These are phyloP conservation scores for Acronicta leporina DNA, from an alignment of 2,888 invertebrate species.

Conservation along the genomic window DNA sequence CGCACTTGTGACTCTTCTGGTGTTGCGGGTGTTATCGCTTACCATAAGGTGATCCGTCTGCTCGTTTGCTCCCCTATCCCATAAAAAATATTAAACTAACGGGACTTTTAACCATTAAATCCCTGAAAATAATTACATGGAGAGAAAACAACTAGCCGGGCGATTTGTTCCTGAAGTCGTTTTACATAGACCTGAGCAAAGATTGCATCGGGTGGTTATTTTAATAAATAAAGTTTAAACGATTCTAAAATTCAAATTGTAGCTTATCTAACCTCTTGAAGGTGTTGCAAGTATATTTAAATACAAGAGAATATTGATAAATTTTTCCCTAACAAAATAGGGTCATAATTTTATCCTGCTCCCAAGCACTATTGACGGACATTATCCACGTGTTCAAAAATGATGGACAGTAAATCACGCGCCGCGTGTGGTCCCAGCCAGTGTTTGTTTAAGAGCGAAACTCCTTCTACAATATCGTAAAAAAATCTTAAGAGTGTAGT, in stretches of 20 bases:
- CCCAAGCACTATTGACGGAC: constrained; percentile 46
- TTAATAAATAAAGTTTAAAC: no score
- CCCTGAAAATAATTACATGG: constrained; percentile 4
- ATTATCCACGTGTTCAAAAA: constrained; percentile 46
- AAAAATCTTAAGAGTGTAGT: constrained; percentile 51
- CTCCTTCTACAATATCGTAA: constrained; percentile 64
- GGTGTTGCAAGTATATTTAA: neutral
- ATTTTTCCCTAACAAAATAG: constrained; percentile 16
- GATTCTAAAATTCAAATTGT: no score
- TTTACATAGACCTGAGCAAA: no score
- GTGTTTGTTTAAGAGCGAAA: constrained; percentile 62
- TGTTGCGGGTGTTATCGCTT: no score
- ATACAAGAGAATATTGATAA: constrained; percentile 3
- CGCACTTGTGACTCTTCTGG: no score
- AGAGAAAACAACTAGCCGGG: neutral
- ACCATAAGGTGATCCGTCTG: no score
- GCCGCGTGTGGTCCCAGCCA: constrained; percentile 71
- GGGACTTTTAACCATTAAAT: constrained; percentile 17
- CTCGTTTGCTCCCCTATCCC: no score
- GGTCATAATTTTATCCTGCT: constrained; percentile 32
- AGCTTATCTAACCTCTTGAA: neutral
- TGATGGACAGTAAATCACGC: constrained; percentile 62
- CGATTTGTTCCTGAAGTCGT: neutral
- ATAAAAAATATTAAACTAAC: constrained; percentile 12
- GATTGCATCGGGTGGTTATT: no score